Percentiles rank a stretch among this genome's conserved stretches.
phyloP scores from a whole-genome alignment of 2,797 vertebrate genomes.

The Erithacus rubecula region DNA sequence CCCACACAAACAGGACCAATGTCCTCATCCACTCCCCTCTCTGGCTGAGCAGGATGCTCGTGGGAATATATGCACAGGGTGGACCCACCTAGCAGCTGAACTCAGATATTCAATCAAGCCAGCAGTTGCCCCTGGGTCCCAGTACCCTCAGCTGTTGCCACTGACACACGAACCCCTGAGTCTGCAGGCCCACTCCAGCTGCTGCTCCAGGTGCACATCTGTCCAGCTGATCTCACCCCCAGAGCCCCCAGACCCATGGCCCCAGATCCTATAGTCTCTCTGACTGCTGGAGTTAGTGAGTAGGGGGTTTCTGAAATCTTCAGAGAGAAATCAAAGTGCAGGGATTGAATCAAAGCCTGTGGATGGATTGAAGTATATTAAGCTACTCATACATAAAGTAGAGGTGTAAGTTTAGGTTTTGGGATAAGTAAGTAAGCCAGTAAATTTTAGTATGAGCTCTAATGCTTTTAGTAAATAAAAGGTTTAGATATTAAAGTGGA shows the following conservation, averaged over 20 bases:
- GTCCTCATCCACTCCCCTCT: neutral
- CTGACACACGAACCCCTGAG: fast-evolving
- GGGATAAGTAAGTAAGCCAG: too few relatives aligned
- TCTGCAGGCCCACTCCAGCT: neutral
- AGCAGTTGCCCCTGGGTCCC: neutral
- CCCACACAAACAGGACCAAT: neutral
- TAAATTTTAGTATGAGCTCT: too few relatives aligned
- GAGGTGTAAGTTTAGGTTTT: too few relatives aligned
- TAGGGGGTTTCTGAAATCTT: too few relatives aligned
- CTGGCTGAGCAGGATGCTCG: neutral
- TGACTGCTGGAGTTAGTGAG: too few relatives aligned
- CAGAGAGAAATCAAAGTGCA: too few relatives aligned
- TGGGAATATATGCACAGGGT: neutral
- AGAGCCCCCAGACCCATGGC: neutral
- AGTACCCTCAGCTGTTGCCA: neutral
- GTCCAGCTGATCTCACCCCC: neutral
- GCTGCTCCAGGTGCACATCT: neutral
- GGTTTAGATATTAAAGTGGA: too few relatives aligned
- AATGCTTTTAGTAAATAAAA: too few relatives aligned
- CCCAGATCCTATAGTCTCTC: neutral
- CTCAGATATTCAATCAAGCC: fast-evolving
- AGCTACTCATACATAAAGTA: too few relatives aligned
- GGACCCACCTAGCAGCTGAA: neutral
- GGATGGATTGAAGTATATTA: too few relatives aligned
- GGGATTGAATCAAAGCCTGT: too few relatives aligned